A percentile compares a stretch with the other conserved stretches of the same genome.
phyloP scores from a whole-genome alignment of 2,797 vertebrate species.

The Siniperca obscura region DNA sequence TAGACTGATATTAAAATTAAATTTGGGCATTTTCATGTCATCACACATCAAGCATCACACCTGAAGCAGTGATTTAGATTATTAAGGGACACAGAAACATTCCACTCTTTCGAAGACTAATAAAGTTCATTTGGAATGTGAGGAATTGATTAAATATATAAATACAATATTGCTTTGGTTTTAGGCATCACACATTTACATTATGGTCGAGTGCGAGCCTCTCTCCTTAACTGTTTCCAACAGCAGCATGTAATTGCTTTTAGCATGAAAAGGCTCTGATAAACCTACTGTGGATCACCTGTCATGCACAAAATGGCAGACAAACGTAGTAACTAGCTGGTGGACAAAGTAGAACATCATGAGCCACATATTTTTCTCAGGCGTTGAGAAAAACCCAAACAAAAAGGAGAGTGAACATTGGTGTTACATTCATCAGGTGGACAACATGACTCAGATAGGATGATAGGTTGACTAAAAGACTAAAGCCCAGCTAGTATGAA shows the following conservation, averaged over 20 bases:
- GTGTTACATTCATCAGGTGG: neutral
- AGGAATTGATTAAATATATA: neutral
- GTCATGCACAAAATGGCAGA: no score
- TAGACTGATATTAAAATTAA: neutral
- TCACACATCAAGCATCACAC: neutral
- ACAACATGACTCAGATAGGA: neutral
- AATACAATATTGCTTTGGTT: neutral
- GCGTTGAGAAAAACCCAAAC: neutral
- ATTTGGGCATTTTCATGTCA: slow-evolving; percentile 18
- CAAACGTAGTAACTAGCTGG: neutral
- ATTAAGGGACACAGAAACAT: neutral
- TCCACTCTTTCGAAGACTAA: neutral
- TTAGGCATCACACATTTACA: neutral
- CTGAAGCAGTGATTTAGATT: slow-evolving; percentile 4
- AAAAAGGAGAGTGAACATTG: neutral
- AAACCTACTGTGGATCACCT: neutral
- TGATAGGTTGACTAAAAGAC: neutral
- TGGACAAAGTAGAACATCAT: neutral
- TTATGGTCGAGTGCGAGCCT: no score
- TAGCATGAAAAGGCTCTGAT: neutral
- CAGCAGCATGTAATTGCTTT: neutral
- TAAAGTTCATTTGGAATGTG: neutral
- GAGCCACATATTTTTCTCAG: neutral
- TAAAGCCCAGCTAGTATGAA: no score
- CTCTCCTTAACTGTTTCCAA: neutral